These are phyloP conservation scores for Coleophora deauratella DNA, from an alignment of 2,888 invertebrate species.

Conservation along the genomic window DNA sequence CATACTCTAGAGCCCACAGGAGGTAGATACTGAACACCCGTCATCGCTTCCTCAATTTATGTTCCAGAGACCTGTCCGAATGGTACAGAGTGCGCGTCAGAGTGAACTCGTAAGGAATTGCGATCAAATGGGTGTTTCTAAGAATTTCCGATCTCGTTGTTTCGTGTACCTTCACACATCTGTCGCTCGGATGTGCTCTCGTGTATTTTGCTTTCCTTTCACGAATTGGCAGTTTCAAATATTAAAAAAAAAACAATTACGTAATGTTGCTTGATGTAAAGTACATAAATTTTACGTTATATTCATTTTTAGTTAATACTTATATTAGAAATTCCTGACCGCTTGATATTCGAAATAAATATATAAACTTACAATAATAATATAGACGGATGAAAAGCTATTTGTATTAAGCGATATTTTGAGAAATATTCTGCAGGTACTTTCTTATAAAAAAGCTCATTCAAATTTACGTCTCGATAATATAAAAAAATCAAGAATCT, in stretches of 20 bases:
- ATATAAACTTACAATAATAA: no score
- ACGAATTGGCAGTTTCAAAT: conserved; percentile 60
- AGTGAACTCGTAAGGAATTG: conserved; percentile 86
- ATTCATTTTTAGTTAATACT: no score
- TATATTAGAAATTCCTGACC: no score
- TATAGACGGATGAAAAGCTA: no score
- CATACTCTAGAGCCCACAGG: background rate
- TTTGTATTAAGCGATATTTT: no score
- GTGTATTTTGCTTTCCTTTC: conserved; percentile 52
- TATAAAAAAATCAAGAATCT: no score
- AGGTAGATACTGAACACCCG: conserved; percentile 44
- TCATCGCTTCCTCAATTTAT: conserved; percentile 67
- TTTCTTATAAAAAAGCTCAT: no score
- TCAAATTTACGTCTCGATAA: no score
- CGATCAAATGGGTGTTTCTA: conserved; percentile 66
- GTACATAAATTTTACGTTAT: no score
- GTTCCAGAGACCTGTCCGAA: conserved; percentile 81
- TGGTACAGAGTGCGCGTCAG: conserved; percentile 90
- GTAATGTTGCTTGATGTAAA: no score
- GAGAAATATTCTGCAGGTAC: no score
- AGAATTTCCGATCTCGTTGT: conserved; percentile 64
- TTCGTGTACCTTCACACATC: conserved; percentile 67
- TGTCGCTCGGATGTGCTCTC: conserved; percentile 68
- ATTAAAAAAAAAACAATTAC: background rate
- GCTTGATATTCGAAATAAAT: no score